Evolutionary conservation across 1,140 invertebrate species (phyloP).

Genomic region (Pollicipes pollicipes): DNA sequence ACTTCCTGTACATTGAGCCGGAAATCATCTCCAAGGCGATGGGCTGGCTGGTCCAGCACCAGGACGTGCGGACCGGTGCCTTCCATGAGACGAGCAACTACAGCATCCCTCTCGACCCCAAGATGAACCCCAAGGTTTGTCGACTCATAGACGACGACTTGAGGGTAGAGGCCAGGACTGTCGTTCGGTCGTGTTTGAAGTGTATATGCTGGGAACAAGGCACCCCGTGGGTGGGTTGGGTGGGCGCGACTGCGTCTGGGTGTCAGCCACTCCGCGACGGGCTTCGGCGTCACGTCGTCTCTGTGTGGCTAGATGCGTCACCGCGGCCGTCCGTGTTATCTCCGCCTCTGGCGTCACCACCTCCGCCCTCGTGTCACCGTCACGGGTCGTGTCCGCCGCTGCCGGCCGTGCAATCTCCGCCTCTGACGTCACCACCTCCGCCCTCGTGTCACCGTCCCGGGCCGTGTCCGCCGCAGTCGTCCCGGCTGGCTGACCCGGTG

Average conservation of each 20-base stretch:
- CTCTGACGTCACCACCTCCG: too few relatives aligned
- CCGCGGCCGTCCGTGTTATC: too few relatives aligned
- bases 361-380: too few relatives aligned
- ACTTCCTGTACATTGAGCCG: slow-evolving; percentile 30
- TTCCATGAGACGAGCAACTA: slow-evolving; percentile 28
- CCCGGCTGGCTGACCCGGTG: too few relatives aligned
- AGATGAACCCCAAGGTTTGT: slow-evolving; percentile 22
- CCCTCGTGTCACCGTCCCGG: too few relatives aligned
- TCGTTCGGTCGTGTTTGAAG: slow-evolving; percentile 4
- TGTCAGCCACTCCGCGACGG: neutral
- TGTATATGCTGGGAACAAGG: too few relatives aligned
- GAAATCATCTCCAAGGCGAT: slow-evolving; percentile 25
- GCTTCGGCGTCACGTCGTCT: neutral
- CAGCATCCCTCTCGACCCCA: slow-evolving; percentile 18
- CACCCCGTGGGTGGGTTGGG: too few relatives aligned
- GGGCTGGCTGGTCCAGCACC: slow-evolving; percentile 29
- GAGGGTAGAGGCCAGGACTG: slow-evolving; percentile 1
- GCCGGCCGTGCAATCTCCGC: too few relatives aligned
- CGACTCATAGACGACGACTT: slow-evolving; percentile 5
- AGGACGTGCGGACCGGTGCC: slow-evolving; percentile 26
- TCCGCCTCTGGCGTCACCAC: too few relatives aligned
- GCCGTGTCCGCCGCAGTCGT: too few relatives aligned
- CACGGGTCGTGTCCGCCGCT: too few relatives aligned
- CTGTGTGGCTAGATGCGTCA: neutral
- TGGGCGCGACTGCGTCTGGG: too few relatives aligned